Evolutionary conservation across 2,113 vertebrate genomes (phyloP), one percentile per base, ranked within the genome.

Genomic region (Labeo catla): DNA sequence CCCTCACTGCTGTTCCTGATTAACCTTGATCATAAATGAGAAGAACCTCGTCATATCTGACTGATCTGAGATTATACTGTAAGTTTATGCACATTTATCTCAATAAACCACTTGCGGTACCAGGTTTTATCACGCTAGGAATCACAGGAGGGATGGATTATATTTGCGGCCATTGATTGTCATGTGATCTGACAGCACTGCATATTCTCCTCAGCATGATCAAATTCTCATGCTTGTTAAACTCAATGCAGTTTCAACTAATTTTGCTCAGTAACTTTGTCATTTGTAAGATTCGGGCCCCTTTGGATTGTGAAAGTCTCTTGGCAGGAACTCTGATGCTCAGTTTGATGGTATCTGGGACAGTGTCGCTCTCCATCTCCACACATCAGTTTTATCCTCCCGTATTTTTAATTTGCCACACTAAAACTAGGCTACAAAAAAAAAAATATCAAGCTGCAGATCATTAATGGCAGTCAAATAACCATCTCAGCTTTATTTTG

Each of bases 141-240:
- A 21, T 70, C 15, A 4, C n/a, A 43, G 52, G 65, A 21, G n/a
- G 34, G 23, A 39, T 1, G n/a, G 39, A 39, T 50, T 23, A 91
- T 92, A 91, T 91, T 92, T 92, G 92, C 87, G 86, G 9, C 39
- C 86, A 86, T 87, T 88, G 68, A 78, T 87, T 87, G 90, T 91
- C 86, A 93, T 88, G 43, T 74, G 66, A 86, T 87, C 72, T 89
- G 91, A 93, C 91, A 92, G 85, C 49, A 87, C 88, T 73, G 16
- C 15, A 82, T 78, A 52, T 85, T 73, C 73, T 72, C 23, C 13
- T 74, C 79, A 83, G 73, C 63, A 81, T 54, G 79, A n/a, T 45
- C n/a, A 28, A 16, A 57, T 61, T 81, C 47, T 10, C 11, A 9
- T 13, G 74, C 68, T 43, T 59, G 73, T 68, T 84, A 36, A 81